Percentiles rank a stretch among this genome's conserved stretches.
Evolutionary conservation across 2,888 invertebrate genomes (phyloP).

Genomic region (Apantesis nais): DNA sequence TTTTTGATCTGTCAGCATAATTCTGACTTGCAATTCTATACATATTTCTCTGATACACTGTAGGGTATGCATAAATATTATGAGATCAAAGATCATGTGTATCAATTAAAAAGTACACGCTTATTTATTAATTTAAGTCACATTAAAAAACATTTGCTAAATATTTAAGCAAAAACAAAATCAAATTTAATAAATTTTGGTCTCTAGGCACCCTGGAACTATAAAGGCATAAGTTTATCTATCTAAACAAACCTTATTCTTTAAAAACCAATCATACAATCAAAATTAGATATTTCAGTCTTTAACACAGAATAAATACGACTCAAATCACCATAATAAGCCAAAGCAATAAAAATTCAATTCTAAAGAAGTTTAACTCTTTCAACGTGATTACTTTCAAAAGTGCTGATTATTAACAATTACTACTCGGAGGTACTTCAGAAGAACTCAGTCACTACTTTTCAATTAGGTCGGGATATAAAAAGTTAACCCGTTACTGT

Average conservation of each 20-base stretch:
- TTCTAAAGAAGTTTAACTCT: conserved; percentile 5
- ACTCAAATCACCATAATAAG: not conserved
- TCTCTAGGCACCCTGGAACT: not conserved
- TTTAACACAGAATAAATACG: not conserved
- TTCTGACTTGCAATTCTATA: no score
- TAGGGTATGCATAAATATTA: not conserved
- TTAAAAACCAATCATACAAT: not conserved
- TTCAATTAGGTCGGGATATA: conserved; percentile 57
- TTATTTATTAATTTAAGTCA: not conserved
- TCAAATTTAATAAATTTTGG: no score
- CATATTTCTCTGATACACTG: not conserved
- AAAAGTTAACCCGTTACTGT: conserved; percentile 51
- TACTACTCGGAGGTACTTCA: conserved; percentile 30
- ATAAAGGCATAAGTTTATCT: not conserved
- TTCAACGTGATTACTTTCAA: conserved; percentile 24
- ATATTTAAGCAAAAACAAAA: no score
- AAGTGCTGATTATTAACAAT: conserved; percentile 42
- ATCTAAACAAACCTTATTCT: not conserved
- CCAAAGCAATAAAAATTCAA: not conserved
- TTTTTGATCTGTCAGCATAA: not conserved
- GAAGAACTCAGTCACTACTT: conserved; percentile 47
- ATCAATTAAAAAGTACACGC: no score
- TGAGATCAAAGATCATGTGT: not conserved
- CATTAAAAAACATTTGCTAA: no score
- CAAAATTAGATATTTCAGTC: not conserved